These are phyloP conservation scores for Pristionchus mayeri DNA, from an alignment of 2,888 invertebrate species.

Conservation along the genomic window DNA sequence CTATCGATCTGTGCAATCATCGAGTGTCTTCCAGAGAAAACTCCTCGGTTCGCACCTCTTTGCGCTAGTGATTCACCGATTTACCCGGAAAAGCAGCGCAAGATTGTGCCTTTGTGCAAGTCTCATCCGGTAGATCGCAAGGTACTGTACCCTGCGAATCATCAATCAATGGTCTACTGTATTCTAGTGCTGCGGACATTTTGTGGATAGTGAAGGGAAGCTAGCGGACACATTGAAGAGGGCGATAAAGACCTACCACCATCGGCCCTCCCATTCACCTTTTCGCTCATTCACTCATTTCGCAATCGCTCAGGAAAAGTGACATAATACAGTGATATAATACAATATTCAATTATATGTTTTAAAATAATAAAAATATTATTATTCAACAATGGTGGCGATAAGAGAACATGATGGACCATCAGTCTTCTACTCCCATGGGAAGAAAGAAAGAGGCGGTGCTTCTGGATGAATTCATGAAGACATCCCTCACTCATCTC, in stretches of 20 bases:
- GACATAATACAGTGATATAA: not conserved
- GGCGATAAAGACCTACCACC: constrained; percentile 44
- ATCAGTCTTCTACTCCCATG: constrained; percentile 27
- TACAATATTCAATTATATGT: not conserved
- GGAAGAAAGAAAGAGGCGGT: constrained; percentile 14
- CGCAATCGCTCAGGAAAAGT: not conserved
- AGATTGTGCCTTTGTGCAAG: constrained; percentile 40
- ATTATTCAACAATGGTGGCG: not conserved
- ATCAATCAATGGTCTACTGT: not conserved
- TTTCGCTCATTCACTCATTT: constrained; percentile 4
- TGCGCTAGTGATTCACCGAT: not conserved
- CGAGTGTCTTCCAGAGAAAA: not conserved
- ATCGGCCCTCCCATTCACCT: constrained; percentile 7
- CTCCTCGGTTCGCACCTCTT: constrained; percentile 7
- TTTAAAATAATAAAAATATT: not conserved
- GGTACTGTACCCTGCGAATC: constrained; percentile 33
- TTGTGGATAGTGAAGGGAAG: not conserved
- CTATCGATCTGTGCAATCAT: not conserved
- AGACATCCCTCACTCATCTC: not conserved
- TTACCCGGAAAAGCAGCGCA: constrained; percentile 19
- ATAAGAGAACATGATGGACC: constrained; percentile 16
- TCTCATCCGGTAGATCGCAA: not conserved
- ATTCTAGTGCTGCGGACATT: not conserved
- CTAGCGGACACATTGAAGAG: constrained; percentile 27
- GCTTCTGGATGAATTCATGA: constrained; percentile 41